Evolutionary conservation across 2,888 invertebrate species (phyloP).

Genomic region (Globia sparganii): DNA sequence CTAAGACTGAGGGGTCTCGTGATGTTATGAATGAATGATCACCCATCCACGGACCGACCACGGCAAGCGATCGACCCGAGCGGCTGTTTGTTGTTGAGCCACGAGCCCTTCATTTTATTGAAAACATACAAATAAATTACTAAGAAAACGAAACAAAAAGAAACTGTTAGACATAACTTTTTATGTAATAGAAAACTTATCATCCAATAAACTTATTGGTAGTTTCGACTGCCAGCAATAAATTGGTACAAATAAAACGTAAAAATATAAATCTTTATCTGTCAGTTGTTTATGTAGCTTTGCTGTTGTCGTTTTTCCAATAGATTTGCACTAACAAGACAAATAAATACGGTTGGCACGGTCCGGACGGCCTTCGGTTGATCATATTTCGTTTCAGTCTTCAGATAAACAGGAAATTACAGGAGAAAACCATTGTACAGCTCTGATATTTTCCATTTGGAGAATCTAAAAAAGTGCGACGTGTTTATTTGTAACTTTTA

Average conservation of each 20-base stretch:
- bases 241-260: conserved; percentile 58
- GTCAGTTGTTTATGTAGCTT: conserved; percentile 67
- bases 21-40: background rate
- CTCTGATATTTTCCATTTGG: conserved; percentile 55
- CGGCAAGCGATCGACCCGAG: background rate
- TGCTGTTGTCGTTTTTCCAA: conserved; percentile 81
- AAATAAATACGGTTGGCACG: conserved; percentile 79
- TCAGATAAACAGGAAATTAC: conserved; percentile 77
- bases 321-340: conserved; percentile 84
- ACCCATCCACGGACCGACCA: background rate
- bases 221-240: conserved; percentile 42
- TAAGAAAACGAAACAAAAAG: conserved; percentile 14
- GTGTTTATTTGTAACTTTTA: conserved; percentile 46
- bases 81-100: background rate
- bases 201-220: conserved; percentile 53
- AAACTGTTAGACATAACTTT: conserved; percentile 9
- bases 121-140: conserved; percentile 27
- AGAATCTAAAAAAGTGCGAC: conserved; percentile 39
- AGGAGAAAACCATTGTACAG: conserved; percentile 63
- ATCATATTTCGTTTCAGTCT: conserved; percentile 80
- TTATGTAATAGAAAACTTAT: conserved; percentile 50
- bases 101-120: conserved; percentile 17
- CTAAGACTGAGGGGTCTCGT: no score
- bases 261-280: conserved; percentile 66
- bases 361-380: conserved; percentile 68